Evolutionary conservation across 1,140 invertebrate species (phyloP).

Genomic region (Gonatopus flavifemur): DNA sequence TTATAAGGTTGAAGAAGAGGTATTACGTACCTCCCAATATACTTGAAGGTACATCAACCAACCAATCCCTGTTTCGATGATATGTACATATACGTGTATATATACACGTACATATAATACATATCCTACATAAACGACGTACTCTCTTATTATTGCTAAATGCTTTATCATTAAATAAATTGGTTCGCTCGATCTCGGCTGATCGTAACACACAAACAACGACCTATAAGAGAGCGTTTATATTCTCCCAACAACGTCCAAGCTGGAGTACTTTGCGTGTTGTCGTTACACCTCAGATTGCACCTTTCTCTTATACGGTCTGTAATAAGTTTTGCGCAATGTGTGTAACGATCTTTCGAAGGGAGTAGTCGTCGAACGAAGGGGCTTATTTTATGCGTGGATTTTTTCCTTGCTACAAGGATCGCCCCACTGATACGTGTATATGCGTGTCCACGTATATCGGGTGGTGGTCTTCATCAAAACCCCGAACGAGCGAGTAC

Average conservation of each 20-base stretch:
- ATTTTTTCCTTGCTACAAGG: not conserved
- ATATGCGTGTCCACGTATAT: slow-evolving; percentile 4
- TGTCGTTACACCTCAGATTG: too few species aligned
- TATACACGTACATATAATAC: not conserved
- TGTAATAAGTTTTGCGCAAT: slow-evolving; percentile 19
- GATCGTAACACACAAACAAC: too few species aligned
- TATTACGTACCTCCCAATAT: too few species aligned
- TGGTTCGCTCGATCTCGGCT: slow-evolving; percentile 10
- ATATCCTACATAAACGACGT: slow-evolving; percentile 5
- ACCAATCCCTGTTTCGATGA: too few species aligned
- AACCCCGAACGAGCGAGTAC: slow-evolving; percentile 5
- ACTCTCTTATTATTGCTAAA: slow-evolving; percentile 32
- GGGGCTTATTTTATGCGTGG: slow-evolving; percentile 10
- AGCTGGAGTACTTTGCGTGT: not conserved
- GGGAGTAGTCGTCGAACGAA: slow-evolving; percentile 1
- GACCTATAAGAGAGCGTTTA: not conserved
- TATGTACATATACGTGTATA: not conserved
- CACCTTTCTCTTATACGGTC: not conserved
- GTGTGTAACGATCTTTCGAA: slow-evolving; percentile 19
- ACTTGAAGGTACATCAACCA: too few species aligned
- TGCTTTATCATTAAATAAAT: slow-evolving; percentile 34
- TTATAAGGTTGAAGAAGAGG: too few species aligned
- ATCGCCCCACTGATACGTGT: not conserved
- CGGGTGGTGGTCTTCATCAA: slow-evolving; percentile 19
- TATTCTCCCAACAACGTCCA: not conserved